Percentiles rank a stretch among this genome's conserved stretches.
Evolutionary conservation across 2,113 vertebrate species (phyloP).

Genomic region (Eulemur macaco): DNA sequence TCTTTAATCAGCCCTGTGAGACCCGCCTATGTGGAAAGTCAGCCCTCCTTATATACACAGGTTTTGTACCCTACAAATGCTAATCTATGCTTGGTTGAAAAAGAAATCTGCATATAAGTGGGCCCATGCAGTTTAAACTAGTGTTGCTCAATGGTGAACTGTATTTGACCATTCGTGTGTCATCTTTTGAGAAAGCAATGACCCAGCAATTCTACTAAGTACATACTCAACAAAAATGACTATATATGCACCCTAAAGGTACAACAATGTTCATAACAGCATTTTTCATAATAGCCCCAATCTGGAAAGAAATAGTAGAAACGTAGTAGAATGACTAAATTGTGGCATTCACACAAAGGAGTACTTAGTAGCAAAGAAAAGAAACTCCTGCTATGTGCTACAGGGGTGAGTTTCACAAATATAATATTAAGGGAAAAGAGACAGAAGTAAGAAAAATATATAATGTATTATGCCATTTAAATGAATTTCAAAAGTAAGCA

Average conservation of each 20-base stretch:
- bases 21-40: neutral
- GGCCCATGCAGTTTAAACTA: neutral
- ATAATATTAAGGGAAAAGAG: neutral
- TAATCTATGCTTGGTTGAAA: too few species aligned
- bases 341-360: neutral
- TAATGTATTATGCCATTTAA: neutral
- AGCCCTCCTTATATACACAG: too few species aligned
- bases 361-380: neutral
- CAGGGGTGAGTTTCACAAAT: constrained; percentile 1
- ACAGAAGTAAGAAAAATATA: neutral
- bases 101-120: neutral
- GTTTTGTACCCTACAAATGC: too few species aligned
- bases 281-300: constrained; percentile 15
- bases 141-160: neutral
- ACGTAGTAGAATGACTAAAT: neutral
- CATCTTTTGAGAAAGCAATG: neutral
- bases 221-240: neutral
- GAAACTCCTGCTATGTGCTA: neutral
- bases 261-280: neutral
- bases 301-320: constrained; percentile 9
- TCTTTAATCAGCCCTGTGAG: neutral
- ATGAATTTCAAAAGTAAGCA: neutral
- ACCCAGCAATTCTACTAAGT: neutral
- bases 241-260: neutral
- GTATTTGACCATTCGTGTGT: neutral